Percentiles rank a stretch among this genome's conserved stretches.
phyloP scores from a whole-genome alignment of 2,113 vertebrate genomes.

The Archilochus colubris region DNA sequence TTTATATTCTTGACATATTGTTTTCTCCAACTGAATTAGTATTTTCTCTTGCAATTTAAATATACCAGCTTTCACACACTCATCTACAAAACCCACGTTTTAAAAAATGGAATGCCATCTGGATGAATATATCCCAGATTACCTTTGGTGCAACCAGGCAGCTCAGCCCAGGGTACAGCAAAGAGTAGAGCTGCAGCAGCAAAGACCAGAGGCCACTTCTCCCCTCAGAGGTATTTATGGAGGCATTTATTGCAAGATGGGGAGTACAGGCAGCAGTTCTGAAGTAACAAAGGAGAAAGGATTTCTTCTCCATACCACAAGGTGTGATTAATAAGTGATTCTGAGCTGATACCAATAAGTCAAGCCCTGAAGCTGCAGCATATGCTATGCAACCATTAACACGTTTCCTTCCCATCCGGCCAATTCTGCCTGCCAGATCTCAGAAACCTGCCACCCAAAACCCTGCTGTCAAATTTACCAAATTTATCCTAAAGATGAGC shows the following conservation, averaged over 20 bases:
- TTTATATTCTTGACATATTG: not conserved
- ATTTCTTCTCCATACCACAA: not conserved
- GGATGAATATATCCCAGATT: not conserved
- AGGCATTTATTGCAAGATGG: not conserved
- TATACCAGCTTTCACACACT: not conserved
- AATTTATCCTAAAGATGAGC: slow-evolving; percentile 5
- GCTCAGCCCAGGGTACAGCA: not conserved
- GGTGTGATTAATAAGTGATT: not conserved
- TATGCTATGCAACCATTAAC: not conserved
- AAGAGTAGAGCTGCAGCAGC: not conserved
- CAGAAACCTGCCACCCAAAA: not conserved
- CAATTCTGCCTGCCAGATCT: not conserved
- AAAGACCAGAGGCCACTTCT: not conserved
- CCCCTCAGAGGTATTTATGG: not conserved
- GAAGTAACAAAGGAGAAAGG: not conserved
- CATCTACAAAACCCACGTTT: not conserved
- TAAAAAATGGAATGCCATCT: not conserved
- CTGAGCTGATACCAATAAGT: not conserved
- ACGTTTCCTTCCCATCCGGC: not conserved
- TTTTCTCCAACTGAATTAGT: not conserved
- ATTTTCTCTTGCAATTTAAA: not conserved
- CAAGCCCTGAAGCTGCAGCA: not conserved
- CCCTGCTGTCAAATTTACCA: not conserved
- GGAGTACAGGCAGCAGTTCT: not conserved
- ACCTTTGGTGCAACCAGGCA: not conserved